Conservation (phyloP, 2,113 vertebrate species). For the Ornithorhynchus anatinus region DNA sequence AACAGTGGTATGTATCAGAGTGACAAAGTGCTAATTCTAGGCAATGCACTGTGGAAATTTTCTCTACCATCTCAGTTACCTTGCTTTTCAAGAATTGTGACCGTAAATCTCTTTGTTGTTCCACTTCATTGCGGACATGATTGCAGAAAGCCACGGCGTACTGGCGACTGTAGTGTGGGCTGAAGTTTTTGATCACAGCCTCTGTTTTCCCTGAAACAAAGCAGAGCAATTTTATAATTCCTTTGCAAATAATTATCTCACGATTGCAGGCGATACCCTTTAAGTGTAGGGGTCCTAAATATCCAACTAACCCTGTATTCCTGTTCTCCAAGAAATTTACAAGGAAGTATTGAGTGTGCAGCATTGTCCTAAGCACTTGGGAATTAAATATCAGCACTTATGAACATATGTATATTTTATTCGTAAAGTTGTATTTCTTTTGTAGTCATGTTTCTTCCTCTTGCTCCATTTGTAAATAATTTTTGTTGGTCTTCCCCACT, state of each 20-base stretch:
- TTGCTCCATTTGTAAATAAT: too few species aligned
- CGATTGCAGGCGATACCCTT: too few species aligned
- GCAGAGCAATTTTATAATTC: conserved; percentile 5
- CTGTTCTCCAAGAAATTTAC: too few species aligned
- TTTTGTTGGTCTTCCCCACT: too few species aligned
- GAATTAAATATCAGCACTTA: too few species aligned
- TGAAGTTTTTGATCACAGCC: conserved; percentile 79
- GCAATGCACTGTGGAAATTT: background rate
- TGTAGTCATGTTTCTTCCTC: too few species aligned
- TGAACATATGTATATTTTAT: too few species aligned
- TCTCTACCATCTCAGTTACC: conserved; percentile 60
- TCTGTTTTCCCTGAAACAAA: conserved; percentile 78
- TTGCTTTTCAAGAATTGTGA: conserved; percentile 80
- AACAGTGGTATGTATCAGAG: background rate
- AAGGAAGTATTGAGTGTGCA: too few species aligned
- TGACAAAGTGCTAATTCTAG: background rate
- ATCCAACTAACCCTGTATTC: too few species aligned
- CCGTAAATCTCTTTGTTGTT: conserved; percentile 73
- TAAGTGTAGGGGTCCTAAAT: too few species aligned
- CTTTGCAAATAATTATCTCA: background rate
- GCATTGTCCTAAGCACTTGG: too few species aligned
- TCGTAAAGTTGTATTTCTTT: too few species aligned
- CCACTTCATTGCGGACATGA: conserved; percentile 80
- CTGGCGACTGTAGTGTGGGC: conserved; percentile 83
- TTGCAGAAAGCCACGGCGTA: conserved; percentile 79